Evolutionary conservation across 2,797 vertebrate species (phyloP).

Genomic region (Leucoraja ocellata): DNA sequence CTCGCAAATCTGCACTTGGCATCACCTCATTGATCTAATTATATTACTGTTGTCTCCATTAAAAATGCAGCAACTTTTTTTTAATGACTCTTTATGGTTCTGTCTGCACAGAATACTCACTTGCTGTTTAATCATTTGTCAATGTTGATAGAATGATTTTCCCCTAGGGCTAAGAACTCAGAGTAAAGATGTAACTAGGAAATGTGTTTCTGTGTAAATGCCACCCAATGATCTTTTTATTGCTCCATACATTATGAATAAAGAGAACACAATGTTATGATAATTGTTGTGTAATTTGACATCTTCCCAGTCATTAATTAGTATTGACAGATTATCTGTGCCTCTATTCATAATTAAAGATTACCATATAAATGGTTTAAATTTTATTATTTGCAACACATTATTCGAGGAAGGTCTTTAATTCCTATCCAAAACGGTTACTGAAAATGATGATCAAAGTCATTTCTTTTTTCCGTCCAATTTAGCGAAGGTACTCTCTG

Average conservation of each 20-base stretch:
- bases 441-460: not conserved
- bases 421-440: not conserved
- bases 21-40: not conserved
- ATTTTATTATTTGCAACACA: not conserved
- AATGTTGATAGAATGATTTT: not conserved
- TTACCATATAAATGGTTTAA: not conserved
- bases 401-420: not conserved
- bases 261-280: not conserved
- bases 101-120: not conserved
- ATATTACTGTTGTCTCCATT: not conserved
- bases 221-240: not conserved
- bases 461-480: not conserved
- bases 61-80: not conserved
- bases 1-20: not conserved
- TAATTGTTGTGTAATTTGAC: not conserved
- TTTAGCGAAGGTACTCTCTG: not conserved
- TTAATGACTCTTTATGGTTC: not conserved
- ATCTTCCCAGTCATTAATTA: not conserved
- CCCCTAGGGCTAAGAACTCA: not conserved
- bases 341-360: not conserved
- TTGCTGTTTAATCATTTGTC: not conserved
- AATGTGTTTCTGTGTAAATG: not conserved
- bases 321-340: not conserved
- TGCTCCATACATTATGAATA: not conserved
- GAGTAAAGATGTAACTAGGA: constrained; percentile 15